Percentiles rank a stretch among this genome's conserved stretches.
These are phyloP conservation scores for Columba livia DNA, from an alignment of 2,113 vertebrate genomes.

Conservation along the genomic window DNA sequence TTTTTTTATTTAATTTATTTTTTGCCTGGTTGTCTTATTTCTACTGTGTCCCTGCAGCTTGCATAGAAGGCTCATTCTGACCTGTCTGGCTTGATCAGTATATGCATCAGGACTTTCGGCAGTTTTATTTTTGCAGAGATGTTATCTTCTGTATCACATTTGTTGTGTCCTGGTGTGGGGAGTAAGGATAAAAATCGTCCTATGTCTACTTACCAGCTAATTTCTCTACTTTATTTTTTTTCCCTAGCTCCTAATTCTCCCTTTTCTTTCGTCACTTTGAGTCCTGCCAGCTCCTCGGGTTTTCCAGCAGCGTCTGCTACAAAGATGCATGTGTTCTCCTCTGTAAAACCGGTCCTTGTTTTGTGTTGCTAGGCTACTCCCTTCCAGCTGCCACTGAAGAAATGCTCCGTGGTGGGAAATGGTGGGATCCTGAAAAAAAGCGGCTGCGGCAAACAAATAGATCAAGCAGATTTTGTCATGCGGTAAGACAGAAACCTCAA, in stretches of 20 bases:
- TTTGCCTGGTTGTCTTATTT: background rate
- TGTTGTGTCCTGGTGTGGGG: background rate
- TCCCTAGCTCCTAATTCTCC: background rate
- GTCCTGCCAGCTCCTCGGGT: background rate
- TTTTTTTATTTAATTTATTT: too few species aligned
- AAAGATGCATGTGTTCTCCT: slow-evolving; percentile 63
- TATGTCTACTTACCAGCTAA: background rate
- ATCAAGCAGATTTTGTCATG: slow-evolving; percentile 92
- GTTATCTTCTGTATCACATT: background rate
- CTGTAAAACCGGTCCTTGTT: slow-evolving; percentile 71
- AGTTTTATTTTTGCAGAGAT: background rate
- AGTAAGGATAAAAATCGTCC: background rate
- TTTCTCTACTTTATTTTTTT: background rate
- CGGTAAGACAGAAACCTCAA: slow-evolving; percentile 80
- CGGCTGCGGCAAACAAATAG: slow-evolving; percentile 89
- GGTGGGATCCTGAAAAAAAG: slow-evolving; percentile 93
- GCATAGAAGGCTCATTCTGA: background rate
- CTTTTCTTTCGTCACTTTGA: background rate
- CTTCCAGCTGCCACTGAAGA: slow-evolving; percentile 91
- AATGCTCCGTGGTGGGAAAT: slow-evolving; percentile 94
- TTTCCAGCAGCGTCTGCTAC: slow-evolving; percentile 11
- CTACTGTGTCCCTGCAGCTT: background rate
- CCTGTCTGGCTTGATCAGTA: background rate
- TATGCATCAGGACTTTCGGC: background rate
- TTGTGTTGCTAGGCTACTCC: slow-evolving; percentile 88